Percentiles rank a stretch among this genome's conserved stretches.
These are phyloP conservation scores for Cheilosia grossa DNA, from an alignment of 2,888 invertebrate species.

Conservation along the genomic window DNA sequence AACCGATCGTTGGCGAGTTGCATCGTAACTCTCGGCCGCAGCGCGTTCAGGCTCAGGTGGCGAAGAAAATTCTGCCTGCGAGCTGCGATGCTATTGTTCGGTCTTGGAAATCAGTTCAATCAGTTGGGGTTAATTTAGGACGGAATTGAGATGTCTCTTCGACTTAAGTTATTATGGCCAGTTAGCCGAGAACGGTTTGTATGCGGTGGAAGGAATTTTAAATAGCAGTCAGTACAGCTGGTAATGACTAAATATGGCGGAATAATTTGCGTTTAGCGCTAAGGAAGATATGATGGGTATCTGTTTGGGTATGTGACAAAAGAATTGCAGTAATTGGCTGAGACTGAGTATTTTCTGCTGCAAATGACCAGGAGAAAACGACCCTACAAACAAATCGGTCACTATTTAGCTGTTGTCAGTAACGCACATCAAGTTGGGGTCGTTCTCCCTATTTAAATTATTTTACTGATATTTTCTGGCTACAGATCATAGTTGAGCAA, in stretches of 20 bases:
- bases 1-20: constrained; percentile 43
- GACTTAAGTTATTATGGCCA: constrained; percentile 56
- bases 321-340: neutral
- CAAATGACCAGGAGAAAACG: too few species aligned
- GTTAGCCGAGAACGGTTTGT: constrained; percentile 12
- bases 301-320: neutral
- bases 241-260: constrained; percentile 62
- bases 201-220: constrained; percentile 54
- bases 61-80: constrained; percentile 54
- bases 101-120: constrained; percentile 64
- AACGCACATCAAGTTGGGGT: too few species aligned
- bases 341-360: too few species aligned
- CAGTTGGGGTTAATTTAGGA: constrained; percentile 68
- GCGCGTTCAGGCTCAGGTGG: constrained; percentile 43
- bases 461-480: too few species aligned
- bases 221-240: constrained; percentile 49
- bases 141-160: constrained; percentile 68
- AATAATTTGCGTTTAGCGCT: constrained; percentile 29
- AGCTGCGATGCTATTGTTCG: constrained; percentile 57
- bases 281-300: neutral
- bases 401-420: too few species aligned
- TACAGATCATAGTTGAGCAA: too few species aligned
- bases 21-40: constrained; percentile 39
- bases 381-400: too few species aligned
- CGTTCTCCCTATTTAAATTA: too few species aligned